These are phyloP conservation scores for Sciurus vulgaris DNA, from an alignment of 2,797 vertebrate genomes.

Conservation along the genomic window DNA sequence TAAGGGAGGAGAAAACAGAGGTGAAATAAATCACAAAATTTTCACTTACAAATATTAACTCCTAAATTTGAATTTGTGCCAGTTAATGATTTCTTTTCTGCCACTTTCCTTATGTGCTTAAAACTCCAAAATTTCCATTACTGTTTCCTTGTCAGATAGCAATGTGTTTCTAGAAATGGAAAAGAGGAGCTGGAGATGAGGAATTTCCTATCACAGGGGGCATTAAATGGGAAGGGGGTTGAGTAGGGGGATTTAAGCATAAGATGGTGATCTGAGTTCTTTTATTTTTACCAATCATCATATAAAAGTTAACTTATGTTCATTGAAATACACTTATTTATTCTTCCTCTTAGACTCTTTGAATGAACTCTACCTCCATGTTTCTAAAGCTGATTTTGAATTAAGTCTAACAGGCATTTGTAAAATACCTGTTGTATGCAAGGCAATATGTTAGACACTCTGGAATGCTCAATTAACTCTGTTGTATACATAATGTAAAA, in stretches of 20 bases:
- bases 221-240: neutral
- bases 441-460: neutral
- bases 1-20: neutral
- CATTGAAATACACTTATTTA: neutral
- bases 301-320: neutral
- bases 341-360: neutral
- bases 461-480: neutral
- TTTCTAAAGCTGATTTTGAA: conserved; percentile 5
- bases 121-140: neutral
- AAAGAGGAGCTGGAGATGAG: neutral
- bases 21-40: conserved; percentile 11
- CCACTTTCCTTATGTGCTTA: neutral
- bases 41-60: neutral
- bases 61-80: conserved; percentile 6
- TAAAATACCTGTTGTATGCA: neutral
- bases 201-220: neutral
- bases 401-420: neutral
- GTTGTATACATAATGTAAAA: neutral
- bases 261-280: neutral
- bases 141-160: neutral
- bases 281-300: neutral
- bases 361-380: neutral
- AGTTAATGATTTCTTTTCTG: neutral
- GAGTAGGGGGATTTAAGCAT: neutral
- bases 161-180: neutral